Evolutionary conservation across 2,888 invertebrate genomes (phyloP), one percentile per base, ranked within the genome.

Genomic region (Cryptocephalus primarius): DNA sequence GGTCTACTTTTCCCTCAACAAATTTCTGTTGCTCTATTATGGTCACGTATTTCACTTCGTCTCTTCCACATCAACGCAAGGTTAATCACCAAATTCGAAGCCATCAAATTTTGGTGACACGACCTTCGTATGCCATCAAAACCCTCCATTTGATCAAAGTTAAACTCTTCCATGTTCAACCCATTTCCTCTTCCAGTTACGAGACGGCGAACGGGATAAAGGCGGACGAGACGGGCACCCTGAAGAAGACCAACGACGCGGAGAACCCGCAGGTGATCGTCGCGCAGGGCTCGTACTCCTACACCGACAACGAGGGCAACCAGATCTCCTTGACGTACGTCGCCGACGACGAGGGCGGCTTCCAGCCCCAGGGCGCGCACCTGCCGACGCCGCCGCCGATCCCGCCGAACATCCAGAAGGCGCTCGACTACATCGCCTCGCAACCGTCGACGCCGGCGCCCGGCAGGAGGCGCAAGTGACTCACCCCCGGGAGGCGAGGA

Each of bases 201-300:
- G 87, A 88, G 72, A 82, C 87, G 13, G 86, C 83, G 48, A 88
- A 88, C 62, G 86, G 86, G 47, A 88, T 88, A 48, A 83, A 86
- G 64, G 85, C 83, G 1, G 82, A 88, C 63, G 88, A 88, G 70
- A 78, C 79, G 11, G 88, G 88, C 11, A 81, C 83, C 31, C 67
- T 88, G 58, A 87, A 87, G 71, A 82, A 83, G 62, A 80, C 82
- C 8, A 76, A 75, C 44, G 76, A 82, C 43, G 76, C 85, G 1
- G 83, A 86, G 52, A 71, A 76, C 4, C 75, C 75, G 52, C 81
- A 83, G 64, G 82, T 82, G 12, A 78, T 83, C 46, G 72, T 80
- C 12, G 80, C 82, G 3, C 76, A 79, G 59, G 85, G 85, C 22
- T 77, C 77, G 1, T 79, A 74, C 53, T 79, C 80, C 42, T 84